phyloP scores from a whole-genome alignment of 2,888 invertebrate genomes.

The Aphidius colemani region DNA sequence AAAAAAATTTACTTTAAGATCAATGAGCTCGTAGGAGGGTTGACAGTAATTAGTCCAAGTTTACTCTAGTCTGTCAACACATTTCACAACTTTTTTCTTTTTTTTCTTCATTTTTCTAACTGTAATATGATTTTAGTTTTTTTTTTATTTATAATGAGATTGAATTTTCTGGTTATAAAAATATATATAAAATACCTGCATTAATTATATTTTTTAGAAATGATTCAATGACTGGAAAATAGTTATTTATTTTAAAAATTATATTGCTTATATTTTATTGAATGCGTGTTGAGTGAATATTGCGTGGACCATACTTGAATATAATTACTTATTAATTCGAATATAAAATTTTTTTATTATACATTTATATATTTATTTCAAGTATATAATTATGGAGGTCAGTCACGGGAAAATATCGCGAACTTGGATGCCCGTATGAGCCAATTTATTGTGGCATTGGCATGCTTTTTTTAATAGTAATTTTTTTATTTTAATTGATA shows the following conservation, averaged over 20 bases:
- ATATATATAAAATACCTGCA: too few relatives aligned
- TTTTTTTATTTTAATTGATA: constrained; percentile 10
- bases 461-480: constrained; percentile 26
- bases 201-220: too few relatives aligned
- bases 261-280: background rate
- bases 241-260: background rate
- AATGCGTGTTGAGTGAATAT: constrained; percentile 12
- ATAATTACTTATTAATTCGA: constrained; percentile 19
- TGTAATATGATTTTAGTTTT: too few relatives aligned
- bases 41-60: too few relatives aligned
- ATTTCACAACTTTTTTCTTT: too few relatives aligned
- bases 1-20: too few relatives aligned
- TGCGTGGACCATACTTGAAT: constrained; percentile 8
- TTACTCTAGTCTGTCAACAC: too few relatives aligned
- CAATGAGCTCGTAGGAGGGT: too few relatives aligned
- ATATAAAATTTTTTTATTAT: constrained; percentile 17
- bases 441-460: constrained; percentile 32
- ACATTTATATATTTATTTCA: constrained; percentile 6
- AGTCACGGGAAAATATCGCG: constrained; percentile 3
- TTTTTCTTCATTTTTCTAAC: too few relatives aligned
- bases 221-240: too few relatives aligned
- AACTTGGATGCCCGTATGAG: constrained; percentile 4
- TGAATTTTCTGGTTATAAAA: too few relatives aligned
- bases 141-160: too few relatives aligned
- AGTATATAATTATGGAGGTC: background rate